Conservation (phyloP, 2,888 invertebrate genomes). For the Leucania comma region DNA sequence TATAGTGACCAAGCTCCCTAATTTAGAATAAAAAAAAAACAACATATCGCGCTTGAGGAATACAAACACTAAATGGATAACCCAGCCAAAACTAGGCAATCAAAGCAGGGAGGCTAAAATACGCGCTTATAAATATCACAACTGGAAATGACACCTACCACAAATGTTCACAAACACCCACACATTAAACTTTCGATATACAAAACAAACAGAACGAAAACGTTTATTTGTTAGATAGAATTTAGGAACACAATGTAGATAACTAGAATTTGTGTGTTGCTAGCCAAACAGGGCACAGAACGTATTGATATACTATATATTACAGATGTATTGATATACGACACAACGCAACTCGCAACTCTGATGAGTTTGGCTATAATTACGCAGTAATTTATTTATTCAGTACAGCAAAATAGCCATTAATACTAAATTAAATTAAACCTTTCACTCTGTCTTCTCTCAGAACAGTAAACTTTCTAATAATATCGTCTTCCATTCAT, state of each 20-base stretch:
- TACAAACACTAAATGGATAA: no score
- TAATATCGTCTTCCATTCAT: no score
- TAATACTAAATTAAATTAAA: no score
- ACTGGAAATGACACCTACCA: constrained; percentile 12
- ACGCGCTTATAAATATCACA: background rate
- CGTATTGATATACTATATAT: no score
- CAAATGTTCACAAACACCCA: constrained; percentile 8
- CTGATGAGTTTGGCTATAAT: background rate
- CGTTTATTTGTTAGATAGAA: constrained; percentile 22
- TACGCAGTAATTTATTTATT: background rate
- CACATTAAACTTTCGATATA: constrained; percentile 12
- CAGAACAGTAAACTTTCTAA: no score
- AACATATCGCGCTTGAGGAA: no score
- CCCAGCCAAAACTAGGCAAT: no score
- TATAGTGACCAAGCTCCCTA: no score
- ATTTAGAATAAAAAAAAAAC: no score
- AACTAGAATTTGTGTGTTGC: constrained; percentile 18
- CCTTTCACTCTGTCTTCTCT: no score
- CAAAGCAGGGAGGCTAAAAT: background rate
- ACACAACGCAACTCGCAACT: no score
- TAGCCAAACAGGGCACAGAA: constrained; percentile 3
- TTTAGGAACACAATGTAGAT: constrained; percentile 6
- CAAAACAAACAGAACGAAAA: constrained; percentile 14
- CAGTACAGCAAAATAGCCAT: no score
- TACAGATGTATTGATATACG: background rate